A percentile compares a stretch with the other conserved stretches of the same genome.
Conservation (phyloP, 2,113 vertebrate genomes). For the Chaetodon trifascialis region DNA sequence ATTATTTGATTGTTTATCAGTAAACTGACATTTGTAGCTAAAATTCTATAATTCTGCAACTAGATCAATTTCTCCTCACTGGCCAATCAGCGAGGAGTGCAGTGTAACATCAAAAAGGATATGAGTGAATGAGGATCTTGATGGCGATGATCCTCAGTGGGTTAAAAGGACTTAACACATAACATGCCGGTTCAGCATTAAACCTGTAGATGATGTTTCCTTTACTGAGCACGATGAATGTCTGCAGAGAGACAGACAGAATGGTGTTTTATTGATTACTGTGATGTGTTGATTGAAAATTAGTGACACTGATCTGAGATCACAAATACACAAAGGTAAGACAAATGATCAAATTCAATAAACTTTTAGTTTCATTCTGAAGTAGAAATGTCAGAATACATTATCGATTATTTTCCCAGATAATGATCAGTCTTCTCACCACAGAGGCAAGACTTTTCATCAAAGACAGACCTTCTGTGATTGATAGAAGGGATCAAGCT, state of each 20-base stretch:
- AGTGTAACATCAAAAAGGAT: slow-evolving; percentile 86
- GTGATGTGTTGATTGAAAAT: too few relatives aligned
- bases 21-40: too few relatives aligned
- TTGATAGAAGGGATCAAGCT: slow-evolving; percentile 78
- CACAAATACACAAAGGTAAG: too few relatives aligned
- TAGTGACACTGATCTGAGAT: too few relatives aligned
- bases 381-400: background rate
- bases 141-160: slow-evolving; percentile 86
- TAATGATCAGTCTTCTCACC: background rate
- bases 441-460: background rate
- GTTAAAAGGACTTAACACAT: slow-evolving; percentile 90
- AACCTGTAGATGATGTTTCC: slow-evolving; percentile 94
- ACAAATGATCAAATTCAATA: too few relatives aligned
- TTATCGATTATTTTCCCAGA: background rate
- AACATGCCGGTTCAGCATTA: slow-evolving; percentile 90
- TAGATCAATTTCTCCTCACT: background rate
- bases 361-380: too few relatives aligned
- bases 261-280: background rate
- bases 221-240: slow-evolving; percentile 94
- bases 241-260: slow-evolving; percentile 81
- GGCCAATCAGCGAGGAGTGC: background rate
- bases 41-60: background rate
- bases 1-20: background rate
- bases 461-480: slow-evolving; percentile 67
- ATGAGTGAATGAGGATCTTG: slow-evolving; percentile 95